Conservation (phyloP, 2,888 invertebrate species). For the Deilephila elpenor region DNA sequence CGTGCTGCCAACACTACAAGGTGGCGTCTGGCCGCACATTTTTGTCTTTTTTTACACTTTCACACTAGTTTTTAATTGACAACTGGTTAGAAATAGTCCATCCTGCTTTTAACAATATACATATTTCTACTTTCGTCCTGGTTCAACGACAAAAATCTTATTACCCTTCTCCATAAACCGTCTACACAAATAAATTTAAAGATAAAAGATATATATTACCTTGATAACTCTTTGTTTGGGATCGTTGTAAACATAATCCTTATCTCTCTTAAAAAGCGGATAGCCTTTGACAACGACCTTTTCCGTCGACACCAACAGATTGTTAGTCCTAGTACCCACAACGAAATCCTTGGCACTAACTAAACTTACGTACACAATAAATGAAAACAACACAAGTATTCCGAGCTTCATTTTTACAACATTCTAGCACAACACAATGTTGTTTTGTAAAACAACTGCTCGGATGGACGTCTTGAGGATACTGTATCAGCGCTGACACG, state of each 20-base stretch:
- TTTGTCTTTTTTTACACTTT: too few species aligned
- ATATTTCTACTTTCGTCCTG: too few species aligned
- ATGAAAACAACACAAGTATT: slow-evolving; percentile 46
- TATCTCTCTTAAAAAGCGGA: slow-evolving; percentile 67
- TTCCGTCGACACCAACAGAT: slow-evolving; percentile 71
- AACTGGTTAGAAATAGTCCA: too few species aligned
- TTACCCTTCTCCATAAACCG: not conserved
- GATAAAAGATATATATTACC: slow-evolving; percentile 51
- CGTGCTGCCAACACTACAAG: too few species aligned
- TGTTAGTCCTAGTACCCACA: slow-evolving; percentile 68
- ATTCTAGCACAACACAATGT: slow-evolving; percentile 49
- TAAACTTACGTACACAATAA: slow-evolving; percentile 44
- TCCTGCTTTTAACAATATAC: too few species aligned
- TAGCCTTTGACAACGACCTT: slow-evolving; percentile 53
- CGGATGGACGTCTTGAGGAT: slow-evolving; percentile 49
- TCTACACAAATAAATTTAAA: not conserved
- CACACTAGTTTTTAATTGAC: too few species aligned
- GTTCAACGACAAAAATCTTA: not conserved
- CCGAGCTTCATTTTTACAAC: slow-evolving; percentile 61
- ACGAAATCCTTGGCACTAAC: slow-evolving; percentile 67
- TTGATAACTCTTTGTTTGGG: slow-evolving; percentile 70
- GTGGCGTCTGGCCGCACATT: too few species aligned
- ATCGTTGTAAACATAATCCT: slow-evolving; percentile 71
- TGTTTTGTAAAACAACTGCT: slow-evolving; percentile 44
- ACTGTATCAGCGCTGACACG: slow-evolving; percentile 56